These are phyloP conservation scores for Distichodus sexfasciatus DNA, from an alignment of 2,797 vertebrate species.

Conservation along the genomic window DNA sequence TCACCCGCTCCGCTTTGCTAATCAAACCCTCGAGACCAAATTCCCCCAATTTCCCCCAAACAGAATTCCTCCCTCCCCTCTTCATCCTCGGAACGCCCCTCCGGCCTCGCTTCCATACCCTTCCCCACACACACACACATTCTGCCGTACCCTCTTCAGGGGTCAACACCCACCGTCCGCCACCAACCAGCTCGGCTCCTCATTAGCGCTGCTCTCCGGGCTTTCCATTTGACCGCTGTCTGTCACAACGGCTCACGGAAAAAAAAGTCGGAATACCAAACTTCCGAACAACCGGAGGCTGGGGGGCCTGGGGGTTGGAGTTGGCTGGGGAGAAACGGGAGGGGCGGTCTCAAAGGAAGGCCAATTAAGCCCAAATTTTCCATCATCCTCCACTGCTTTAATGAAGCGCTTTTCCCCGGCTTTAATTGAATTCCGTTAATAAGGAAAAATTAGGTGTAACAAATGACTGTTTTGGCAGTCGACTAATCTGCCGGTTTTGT, in stretches of 20 bases:
- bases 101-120: slow-evolving; percentile 2
- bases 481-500: slow-evolving; percentile 52
- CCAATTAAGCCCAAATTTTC: slow-evolving; percentile 63
- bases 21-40: slow-evolving; percentile 36
- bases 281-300: neutral
- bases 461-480: slow-evolving; percentile 52
- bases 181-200: neutral
- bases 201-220: slow-evolving; percentile 24
- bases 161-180: slow-evolving; percentile 26
- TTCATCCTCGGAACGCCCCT: too few species aligned
- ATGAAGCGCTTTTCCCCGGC: slow-evolving; percentile 53
- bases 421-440: slow-evolving; percentile 68
- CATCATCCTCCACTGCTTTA: slow-evolving; percentile 54
- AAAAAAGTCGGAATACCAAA: too few species aligned
- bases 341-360: neutral
- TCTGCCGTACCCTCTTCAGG: slow-evolving; percentile 6
- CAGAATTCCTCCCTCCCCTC: slow-evolving; percentile 5
- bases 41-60: too few species aligned
- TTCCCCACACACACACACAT: too few species aligned
- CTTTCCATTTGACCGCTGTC: neutral
- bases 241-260: neutral
- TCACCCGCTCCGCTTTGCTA: slow-evolving; percentile 48
- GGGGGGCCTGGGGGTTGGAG: too few species aligned
- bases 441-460: slow-evolving; percentile 59
- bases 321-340: too few species aligned